Evolutionary conservation across 1,140 invertebrate species (phyloP).

Genomic region (Drosophila ercepeae): DNA sequence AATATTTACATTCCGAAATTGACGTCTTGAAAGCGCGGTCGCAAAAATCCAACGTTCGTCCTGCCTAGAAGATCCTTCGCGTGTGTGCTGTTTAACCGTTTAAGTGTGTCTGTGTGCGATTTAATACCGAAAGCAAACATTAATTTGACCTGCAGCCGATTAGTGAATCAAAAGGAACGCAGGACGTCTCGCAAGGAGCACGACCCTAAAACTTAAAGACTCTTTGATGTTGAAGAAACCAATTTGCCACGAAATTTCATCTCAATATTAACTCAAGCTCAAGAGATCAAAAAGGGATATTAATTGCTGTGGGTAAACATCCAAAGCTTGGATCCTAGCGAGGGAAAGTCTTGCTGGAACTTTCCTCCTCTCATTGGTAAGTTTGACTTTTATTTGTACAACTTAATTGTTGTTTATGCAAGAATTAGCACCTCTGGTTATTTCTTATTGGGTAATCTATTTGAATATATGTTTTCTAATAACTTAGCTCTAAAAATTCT

Average conservation of each 20-base stretch:
- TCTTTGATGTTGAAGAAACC: conserved; percentile 55
- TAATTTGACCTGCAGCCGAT: conserved; percentile 56
- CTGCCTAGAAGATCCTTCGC: conserved; percentile 31
- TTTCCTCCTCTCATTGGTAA: conserved; percentile 17
- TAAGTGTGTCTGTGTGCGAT: conserved; percentile 20
- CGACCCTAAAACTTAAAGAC: conserved; percentile 16
- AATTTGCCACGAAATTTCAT: conserved; percentile 27
- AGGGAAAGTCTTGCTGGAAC: conserved; percentile 5
- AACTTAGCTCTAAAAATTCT: too few species aligned
- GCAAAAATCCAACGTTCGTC: conserved; percentile 41
- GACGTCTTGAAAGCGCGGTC: conserved; percentile 78
- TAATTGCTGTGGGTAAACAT: conserved; percentile 57
- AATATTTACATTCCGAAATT: conserved; percentile 83
- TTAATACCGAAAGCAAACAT: conserved; percentile 54
- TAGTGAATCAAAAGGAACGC: conserved; percentile 8
- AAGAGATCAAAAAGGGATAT: conserved; percentile 68
- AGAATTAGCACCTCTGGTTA: conserved; percentile 15
- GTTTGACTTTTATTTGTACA: conserved; percentile 32
- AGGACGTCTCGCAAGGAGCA: not conserved
- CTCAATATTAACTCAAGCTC: conserved; percentile 67
- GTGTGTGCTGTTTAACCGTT: conserved; percentile 7
- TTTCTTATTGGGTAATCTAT: conserved; percentile 6
- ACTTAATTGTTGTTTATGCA: conserved; percentile 39
- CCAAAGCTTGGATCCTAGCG: conserved; percentile 23
- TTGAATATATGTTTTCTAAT: too few species aligned